These are phyloP conservation scores for Heliornis fulica DNA, from an alignment of 2,113 vertebrate species.

Conservation along the genomic window DNA sequence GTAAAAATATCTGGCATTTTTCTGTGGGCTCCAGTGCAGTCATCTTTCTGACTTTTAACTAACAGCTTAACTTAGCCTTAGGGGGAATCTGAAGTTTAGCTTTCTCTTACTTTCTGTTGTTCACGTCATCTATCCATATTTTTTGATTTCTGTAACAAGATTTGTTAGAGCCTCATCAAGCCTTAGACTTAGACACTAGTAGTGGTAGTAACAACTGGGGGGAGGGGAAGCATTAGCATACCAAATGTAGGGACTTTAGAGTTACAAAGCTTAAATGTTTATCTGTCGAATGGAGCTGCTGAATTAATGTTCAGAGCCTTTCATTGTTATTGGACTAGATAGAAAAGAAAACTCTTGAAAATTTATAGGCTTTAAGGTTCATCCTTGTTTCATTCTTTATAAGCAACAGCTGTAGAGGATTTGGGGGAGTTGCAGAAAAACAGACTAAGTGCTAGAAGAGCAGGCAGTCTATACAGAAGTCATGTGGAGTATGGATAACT, in stretches of 20 bases:
- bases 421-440: neutral
- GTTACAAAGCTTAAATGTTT: neutral
- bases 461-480: fast-evolving
- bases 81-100: neutral
- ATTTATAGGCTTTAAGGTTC: neutral
- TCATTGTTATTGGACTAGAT: neutral
- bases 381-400: neutral
- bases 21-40: neutral
- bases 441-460: neutral
- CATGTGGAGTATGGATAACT: fast-evolving
- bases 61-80: neutral
- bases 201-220: neutral
- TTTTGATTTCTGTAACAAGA: neutral
- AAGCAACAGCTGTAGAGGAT: neutral
- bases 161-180: neutral
- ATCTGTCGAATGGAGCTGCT: neutral
- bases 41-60: neutral
- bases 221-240: neutral
- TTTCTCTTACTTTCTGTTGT: neutral
- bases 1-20: neutral
- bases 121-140: neutral
- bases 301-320: neutral
- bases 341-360: neutral
- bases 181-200: neutral
- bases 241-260: neutral